phyloP scores from a whole-genome alignment of 2,888 invertebrate species.

The Cordilura impudica region DNA sequence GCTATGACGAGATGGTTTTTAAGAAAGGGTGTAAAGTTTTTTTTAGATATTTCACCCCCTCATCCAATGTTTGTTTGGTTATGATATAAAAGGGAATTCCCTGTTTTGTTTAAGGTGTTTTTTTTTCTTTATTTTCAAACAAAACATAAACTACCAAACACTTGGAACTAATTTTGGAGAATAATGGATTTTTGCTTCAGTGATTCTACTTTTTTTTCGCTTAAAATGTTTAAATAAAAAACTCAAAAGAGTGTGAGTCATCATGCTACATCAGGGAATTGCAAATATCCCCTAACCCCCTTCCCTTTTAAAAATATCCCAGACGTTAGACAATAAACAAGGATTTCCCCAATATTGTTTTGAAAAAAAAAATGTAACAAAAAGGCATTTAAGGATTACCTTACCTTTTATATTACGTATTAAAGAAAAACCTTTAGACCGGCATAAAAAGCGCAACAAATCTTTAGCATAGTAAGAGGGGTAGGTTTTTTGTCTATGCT shows the following conservation, averaged over 20 bases:
- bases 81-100: conserved; percentile 32
- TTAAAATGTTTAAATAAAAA: conserved; percentile 26
- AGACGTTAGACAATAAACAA: conserved; percentile 52
- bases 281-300: too few relatives aligned
- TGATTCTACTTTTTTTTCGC: conserved; percentile 26
- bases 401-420: conserved; percentile 38
- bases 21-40: conserved; percentile 21
- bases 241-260: conserved; percentile 43
- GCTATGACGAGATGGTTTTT: neutral
- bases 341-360: conserved; percentile 47
- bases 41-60: neutral
- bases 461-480: conserved; percentile 12
- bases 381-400: conserved; percentile 38
- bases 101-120: conserved; percentile 5
- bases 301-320: too few relatives aligned
- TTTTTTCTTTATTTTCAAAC: neutral
- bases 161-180: conserved; percentile 49
- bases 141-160: conserved; percentile 34
- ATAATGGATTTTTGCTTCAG: conserved; percentile 62
- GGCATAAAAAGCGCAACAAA: conserved; percentile 62
- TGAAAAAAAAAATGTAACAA: conserved; percentile 6
- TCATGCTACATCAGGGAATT: conserved; percentile 50
- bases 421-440: neutral
- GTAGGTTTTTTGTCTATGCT: conserved; percentile 14
- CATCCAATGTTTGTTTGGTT: neutral